Conservation (phyloP, 92 coral and sea anemone species). For the Umimayanthus kanabou region DNA sequence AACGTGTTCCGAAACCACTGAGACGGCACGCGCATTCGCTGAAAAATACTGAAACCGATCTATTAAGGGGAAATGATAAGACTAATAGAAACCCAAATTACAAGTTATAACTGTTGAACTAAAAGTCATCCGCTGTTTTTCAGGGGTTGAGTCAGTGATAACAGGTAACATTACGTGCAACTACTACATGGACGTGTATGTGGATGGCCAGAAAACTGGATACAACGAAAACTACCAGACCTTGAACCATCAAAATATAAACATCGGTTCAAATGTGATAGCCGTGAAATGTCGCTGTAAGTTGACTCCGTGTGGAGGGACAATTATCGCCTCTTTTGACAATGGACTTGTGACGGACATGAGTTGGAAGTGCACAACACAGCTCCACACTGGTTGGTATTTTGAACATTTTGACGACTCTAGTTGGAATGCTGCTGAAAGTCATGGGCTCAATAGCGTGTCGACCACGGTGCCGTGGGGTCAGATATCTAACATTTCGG, state of each 20-base stretch:
- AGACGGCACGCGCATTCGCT: too few species aligned
- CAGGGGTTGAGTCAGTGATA: not conserved
- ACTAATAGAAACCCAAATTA: too few species aligned
- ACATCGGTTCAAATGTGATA: slow-evolving; percentile 14
- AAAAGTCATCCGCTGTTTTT: not conserved
- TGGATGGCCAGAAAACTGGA: slow-evolving; percentile 13
- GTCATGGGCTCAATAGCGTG: slow-evolving; percentile 38
- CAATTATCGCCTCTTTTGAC: slow-evolving; percentile 65
- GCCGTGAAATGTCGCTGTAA: slow-evolving; percentile 27
- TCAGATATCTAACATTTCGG: not conserved
- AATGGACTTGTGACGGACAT: slow-evolving; percentile 75
- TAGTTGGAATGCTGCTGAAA: slow-evolving; percentile 64
- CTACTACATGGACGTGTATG: slow-evolving; percentile 1
- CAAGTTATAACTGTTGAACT: too few species aligned
- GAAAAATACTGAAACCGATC: too few species aligned
- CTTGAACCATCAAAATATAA: slow-evolving; percentile 9
- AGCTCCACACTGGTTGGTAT: slow-evolving; percentile 51
- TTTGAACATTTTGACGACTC: slow-evolving; percentile 66
- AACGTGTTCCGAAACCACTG: too few species aligned
- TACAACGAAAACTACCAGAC: not conserved
- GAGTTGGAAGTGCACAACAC: slow-evolving; percentile 74
- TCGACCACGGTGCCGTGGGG: not conserved
- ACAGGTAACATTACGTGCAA: not conserved
- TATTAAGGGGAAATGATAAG: too few species aligned
- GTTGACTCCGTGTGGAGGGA: not conserved